Evolutionary conservation across 1,140 invertebrate species (phyloP), one percentile per base, ranked within the genome.

Genomic region (Diachasmimorpha longicaudata): DNA sequence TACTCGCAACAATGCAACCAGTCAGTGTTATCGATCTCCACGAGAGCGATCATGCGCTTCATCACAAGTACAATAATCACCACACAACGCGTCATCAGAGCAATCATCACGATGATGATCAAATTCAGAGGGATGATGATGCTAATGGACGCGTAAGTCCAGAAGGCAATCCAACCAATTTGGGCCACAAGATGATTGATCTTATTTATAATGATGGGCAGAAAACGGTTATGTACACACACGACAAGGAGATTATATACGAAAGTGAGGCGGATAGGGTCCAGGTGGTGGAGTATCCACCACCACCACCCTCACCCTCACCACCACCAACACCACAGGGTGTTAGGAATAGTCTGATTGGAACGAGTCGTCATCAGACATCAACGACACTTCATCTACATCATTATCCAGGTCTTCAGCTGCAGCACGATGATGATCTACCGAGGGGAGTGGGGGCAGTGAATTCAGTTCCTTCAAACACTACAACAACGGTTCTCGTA

Each of bases 161-260:
- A 0, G 90, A 90, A 81, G 84, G 84, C 9, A 87, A 76, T 55
- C 86, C 91, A 76, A 88, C 90, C 81, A 89, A 92, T 72, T 89
- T 91, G n/a, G 91, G 92, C 42, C 93, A 92, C 80, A 93, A 82
- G 89, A 93, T 87, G 76, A 94, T 95, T 80, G 94, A 95, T 87
- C 86, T 95, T 72, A 95, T 95, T 80, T 95, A 95, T 85, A 94
- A 94, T 82, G 94, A 95, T 79, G 94, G 94, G 31, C 94, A 94
- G 82, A 94, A 95, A 82, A 95, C 93, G 0, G 93, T 95, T 23
- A 94, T 94, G 82, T 95, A 95, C 80, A 95, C 94, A 0, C 88
- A 89, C 76, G 88, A 89, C 76, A 89, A 89, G 48, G 88, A 89
- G 80, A 89, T 89, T 74, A 89, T 89, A 23, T 89, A 89, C 74